phyloP scores from a whole-genome alignment of 2,888 invertebrate genomes.

The Eupithecia centaureata region DNA sequence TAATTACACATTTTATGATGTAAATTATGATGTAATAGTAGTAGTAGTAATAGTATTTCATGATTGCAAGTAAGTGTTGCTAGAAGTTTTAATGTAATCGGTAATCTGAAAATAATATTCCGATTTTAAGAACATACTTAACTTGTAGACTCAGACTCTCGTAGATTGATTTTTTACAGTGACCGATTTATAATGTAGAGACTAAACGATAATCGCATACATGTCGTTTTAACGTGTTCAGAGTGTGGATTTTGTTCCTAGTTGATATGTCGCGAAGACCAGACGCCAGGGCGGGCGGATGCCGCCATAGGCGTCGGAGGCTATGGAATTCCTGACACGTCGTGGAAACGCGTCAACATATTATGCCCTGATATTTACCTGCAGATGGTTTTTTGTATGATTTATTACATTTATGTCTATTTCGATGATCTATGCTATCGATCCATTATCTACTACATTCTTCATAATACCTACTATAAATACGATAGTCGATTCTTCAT shows the following conservation, averaged over 20 bases:
- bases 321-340: conserved; percentile 65
- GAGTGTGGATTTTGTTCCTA: neutral
- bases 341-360: conserved; percentile 65
- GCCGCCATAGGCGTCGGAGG: conserved; percentile 61
- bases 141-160: too few relatives aligned
- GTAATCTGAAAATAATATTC: too few relatives aligned
- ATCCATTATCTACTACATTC: too few relatives aligned
- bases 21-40: too few relatives aligned
- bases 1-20: too few relatives aligned
- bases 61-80: too few relatives aligned
- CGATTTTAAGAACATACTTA: too few relatives aligned
- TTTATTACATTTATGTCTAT: neutral
- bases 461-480: too few relatives aligned
- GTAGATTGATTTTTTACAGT: too few relatives aligned
- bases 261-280: conserved; percentile 71
- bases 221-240: neutral
- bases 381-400: conserved; percentile 68
- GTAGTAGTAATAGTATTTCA: too few relatives aligned
- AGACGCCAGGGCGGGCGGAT: conserved; percentile 58
- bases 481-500: neutral
- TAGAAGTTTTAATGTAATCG: too few relatives aligned
- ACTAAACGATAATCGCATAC: neutral
- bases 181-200: neutral
- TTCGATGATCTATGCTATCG: neutral
- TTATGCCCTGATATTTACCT: conserved; percentile 72